Percentiles rank a stretch among this genome's conserved stretches.
phyloP scores from a whole-genome alignment of 1,140 invertebrate species.

The Gonatopus flavifemur region DNA sequence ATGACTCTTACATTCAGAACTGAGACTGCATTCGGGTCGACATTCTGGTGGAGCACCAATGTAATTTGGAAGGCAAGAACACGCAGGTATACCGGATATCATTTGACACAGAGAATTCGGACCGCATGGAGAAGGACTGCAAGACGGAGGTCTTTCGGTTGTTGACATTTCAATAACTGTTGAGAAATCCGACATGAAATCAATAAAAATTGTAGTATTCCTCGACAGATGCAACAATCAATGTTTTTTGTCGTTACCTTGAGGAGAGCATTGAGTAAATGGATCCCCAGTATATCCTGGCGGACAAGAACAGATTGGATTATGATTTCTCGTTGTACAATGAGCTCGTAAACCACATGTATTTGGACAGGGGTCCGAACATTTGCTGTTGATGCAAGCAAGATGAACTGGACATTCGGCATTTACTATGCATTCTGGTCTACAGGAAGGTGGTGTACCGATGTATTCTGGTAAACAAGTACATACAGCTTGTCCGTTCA shows the following conservation, averaged over 20 bases:
- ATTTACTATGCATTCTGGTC: constrained; percentile 63
- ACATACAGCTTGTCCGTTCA: constrained; percentile 60
- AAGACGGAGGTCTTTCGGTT: constrained; percentile 70
- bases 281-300: constrained; percentile 75
- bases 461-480: constrained; percentile 61
- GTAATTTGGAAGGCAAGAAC: constrained; percentile 75
- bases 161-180: too few relatives aligned
- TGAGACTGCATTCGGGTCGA: constrained; percentile 72
- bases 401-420: constrained; percentile 59
- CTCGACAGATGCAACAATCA: too few relatives aligned
- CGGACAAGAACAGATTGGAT: constrained; percentile 71
- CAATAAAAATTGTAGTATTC: too few relatives aligned
- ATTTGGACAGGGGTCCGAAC: constrained; percentile 62
- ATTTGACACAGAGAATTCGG: constrained; percentile 79
- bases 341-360: constrained; percentile 62
- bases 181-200: too few relatives aligned
- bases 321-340: constrained; percentile 62
- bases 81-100: constrained; percentile 70
- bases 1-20: constrained; percentile 71
- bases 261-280: constrained; percentile 62
- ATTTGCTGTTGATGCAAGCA: constrained; percentile 63
- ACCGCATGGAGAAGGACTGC: constrained; percentile 78
- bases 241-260: too few relatives aligned
- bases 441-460: constrained; percentile 59
- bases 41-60: constrained; percentile 76